phyloP scores from a whole-genome alignment of 2,888 invertebrate genomes.

The Aquatica leii region DNA sequence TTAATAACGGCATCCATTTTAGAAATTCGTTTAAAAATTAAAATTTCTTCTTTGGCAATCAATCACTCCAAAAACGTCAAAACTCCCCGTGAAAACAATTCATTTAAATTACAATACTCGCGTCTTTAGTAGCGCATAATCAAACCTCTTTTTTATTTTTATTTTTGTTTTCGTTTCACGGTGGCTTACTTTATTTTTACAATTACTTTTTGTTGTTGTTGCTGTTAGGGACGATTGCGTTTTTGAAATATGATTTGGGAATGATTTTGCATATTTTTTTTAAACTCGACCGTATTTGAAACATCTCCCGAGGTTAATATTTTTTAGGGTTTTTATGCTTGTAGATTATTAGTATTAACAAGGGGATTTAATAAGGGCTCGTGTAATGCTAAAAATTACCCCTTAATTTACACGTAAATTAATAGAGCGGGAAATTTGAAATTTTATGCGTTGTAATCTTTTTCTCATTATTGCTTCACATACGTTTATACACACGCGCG shows the following conservation, averaged over 20 bases:
- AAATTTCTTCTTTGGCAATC: conserved; percentile 33
- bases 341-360: conserved; percentile 34
- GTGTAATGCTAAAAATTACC: conserved; percentile 31
- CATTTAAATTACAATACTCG: conserved; percentile 34
- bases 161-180: conserved; percentile 18
- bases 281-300: conserved; percentile 6
- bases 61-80: conserved; percentile 31
- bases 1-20: conserved; percentile 34
- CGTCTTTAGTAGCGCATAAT: conserved; percentile 15
- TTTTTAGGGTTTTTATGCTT: conserved; percentile 18
- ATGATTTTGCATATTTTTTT: conserved; percentile 30
- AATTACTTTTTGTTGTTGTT: conserved; percentile 22
- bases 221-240: conserved; percentile 27
- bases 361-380: conserved; percentile 34
- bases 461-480: neutral
- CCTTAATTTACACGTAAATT: conserved; percentile 40
- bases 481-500: neutral
- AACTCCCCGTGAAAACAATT: conserved; percentile 31
- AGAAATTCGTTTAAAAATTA: conserved; percentile 36
- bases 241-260: conserved; percentile 30
- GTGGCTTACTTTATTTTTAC: conserved; percentile 18
- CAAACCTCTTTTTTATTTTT: conserved; percentile 20
- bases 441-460: conserved; percentile 31
- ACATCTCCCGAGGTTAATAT: conserved; percentile 21
- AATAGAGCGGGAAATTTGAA: conserved; percentile 43